These are phyloP conservation scores for Zeugodacus cucurbitae DNA, from an alignment of 1,140 invertebrate genomes.

Conservation along the genomic window DNA sequence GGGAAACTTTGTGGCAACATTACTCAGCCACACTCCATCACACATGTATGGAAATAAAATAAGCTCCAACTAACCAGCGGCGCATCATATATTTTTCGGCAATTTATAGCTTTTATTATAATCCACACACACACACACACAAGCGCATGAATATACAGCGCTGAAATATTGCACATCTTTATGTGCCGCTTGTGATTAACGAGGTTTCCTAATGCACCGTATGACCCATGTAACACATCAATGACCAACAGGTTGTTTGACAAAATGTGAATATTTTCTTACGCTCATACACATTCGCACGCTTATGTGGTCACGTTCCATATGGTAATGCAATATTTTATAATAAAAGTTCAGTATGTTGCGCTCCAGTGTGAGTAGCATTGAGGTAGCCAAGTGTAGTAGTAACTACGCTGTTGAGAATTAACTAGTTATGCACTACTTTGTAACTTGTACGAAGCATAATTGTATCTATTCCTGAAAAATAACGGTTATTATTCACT, in stretches of 20 bases:
- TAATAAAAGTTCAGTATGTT: constrained; percentile 13
- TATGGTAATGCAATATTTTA: constrained; percentile 15
- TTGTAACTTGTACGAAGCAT: too few relatives aligned
- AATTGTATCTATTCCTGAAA: too few relatives aligned
- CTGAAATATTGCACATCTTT: neutral
- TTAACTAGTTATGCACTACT: too few relatives aligned
- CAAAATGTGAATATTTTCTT: neutral
- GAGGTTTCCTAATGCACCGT: neutral
- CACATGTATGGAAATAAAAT: neutral
- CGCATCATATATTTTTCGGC: neutral
- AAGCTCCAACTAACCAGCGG: too few relatives aligned
- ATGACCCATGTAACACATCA: neutral
- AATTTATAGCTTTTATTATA: constrained; percentile 4
- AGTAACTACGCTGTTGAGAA: too few relatives aligned
- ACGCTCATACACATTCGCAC: neutral
- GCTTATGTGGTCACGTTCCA: constrained; percentile 29
- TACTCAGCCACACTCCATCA: neutral
- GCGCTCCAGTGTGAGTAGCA: neutral
- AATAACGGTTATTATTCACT: too few relatives aligned
- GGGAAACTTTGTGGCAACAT: neutral
- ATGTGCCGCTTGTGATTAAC: neutral
- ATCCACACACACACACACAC: neutral
- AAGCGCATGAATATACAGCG: neutral
- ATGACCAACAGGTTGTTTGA: constrained; percentile 18
- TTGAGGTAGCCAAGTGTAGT: neutral